phyloP scores from a whole-genome alignment of 2,113 vertebrate species.

The Laticauda laticaudata region DNA sequence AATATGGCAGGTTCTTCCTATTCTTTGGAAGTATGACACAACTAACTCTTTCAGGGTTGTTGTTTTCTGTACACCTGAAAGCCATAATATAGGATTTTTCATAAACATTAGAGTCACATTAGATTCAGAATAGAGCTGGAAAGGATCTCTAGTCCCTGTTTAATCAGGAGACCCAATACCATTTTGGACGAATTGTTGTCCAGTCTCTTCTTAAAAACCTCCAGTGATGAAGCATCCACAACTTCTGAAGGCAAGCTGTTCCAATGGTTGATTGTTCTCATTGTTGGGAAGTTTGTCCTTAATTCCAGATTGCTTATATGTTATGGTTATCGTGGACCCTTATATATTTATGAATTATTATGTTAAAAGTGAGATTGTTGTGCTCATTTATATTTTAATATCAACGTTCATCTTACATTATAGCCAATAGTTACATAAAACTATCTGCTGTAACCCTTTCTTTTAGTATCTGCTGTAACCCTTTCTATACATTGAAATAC shows the following conservation, averaged over 20 bases:
- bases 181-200: too few relatives aligned
- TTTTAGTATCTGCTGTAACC: neutral
- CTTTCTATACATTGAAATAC: neutral
- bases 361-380: neutral
- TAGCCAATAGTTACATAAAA: neutral
- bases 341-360: neutral
- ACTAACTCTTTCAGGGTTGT: neutral
- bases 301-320: neutral
- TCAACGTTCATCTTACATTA: neutral
- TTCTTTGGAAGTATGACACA: neutral
- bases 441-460: neutral
- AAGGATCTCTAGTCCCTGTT: too few relatives aligned
- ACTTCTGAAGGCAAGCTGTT: too few relatives aligned
- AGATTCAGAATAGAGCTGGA: too few relatives aligned
- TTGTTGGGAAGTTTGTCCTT: too few relatives aligned
- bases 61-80: too few relatives aligned
- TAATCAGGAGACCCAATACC: too few relatives aligned
- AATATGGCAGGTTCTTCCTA: neutral
- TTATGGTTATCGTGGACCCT: neutral
- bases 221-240: too few relatives aligned
- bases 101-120: too few relatives aligned
- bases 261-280: too few relatives aligned
- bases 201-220: too few relatives aligned
- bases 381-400: neutral
- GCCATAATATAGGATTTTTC: too few relatives aligned